Evolutionary conservation across 2,797 vertebrate species (phyloP), one percentile per base, ranked within the genome.

Genomic region (Falco peregrinus): DNA sequence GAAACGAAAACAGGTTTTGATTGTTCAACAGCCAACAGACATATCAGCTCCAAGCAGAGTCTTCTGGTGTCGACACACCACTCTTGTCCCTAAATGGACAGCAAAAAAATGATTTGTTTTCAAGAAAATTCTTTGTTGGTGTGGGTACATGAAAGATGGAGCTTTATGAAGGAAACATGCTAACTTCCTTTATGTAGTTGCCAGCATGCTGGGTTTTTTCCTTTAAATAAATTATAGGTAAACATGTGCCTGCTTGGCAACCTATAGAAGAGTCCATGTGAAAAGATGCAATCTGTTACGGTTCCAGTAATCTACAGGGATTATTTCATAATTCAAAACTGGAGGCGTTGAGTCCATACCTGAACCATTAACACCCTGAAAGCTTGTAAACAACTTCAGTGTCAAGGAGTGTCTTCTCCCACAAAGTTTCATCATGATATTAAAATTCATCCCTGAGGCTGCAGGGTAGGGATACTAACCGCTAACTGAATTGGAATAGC

Each of bases 361-460:
- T 74, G 82, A 92, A 82, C 16, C 37, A 63, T 87, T 76, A 87
- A 78, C 39, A 75, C 69, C 54, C 41, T 59, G 47, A 45, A 93
- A 91, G 12, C 3, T 4, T 81, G 85, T 65, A 87, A 94, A 84
- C 80, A 96, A 67, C 56, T 84, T 64, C 28, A 81, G 48, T 75
- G 63, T 83, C 47, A 79, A 56, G 18, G 33, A 95, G 21, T 37
- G 4, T 79, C 11, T 91, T 81, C 76, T 60, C 74, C 75, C 77
- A 80, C 37, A 54, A 70, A 73, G 71, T 68, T 54, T 90, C 43
- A 51, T 75, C 77, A 73, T 16, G 16, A 10, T 28, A 56, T 85
- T 89, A 81, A 93, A 93, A 95, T 91, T 87, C 50, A 77, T 39
- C 92, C 61, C 65, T 90, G 60, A 75, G 71, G 64, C 81, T 87